Percentiles rank a stretch among this genome's conserved stretches.
Evolutionary conservation across 2,797 vertebrate genomes (phyloP).

Genomic region (Acanthornis magna): DNA sequence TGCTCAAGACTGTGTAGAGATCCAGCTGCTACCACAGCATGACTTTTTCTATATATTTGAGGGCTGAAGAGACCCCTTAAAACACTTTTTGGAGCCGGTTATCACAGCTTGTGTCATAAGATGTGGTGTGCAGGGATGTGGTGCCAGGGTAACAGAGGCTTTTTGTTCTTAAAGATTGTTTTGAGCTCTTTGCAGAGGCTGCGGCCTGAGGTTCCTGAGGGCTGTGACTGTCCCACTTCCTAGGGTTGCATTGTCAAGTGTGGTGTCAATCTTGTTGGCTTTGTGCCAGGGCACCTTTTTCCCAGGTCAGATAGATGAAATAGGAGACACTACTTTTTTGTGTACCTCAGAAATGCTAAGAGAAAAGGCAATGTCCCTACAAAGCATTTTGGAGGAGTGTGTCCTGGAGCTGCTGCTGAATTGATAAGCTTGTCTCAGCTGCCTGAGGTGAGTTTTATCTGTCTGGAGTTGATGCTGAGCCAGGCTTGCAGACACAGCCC

Average conservation of each 20-base stretch:
- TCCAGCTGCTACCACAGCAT: background rate
- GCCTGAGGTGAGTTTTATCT: background rate
- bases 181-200: background rate
- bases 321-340: background rate
- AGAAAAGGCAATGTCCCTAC: background rate
- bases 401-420: background rate
- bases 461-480: background rate
- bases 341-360: background rate
- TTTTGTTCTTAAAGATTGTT: background rate
- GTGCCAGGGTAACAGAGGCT: background rate
- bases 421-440: background rate
- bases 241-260: background rate
- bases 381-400: background rate
- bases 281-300: background rate
- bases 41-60: background rate
- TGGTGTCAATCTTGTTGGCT: background rate
- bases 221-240: background rate
- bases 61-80: background rate
- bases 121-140: background rate
- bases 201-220: background rate
- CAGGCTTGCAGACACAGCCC: background rate
- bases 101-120: background rate
- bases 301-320: background rate
- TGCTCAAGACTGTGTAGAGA: background rate
- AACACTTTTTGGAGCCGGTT: background rate